A percentile compares a stretch with the other conserved stretches of the same genome.
phyloP scores from a whole-genome alignment of 30 jellyfish, hydroid and myxozoan species.

The Nemopilema nomurai region DNA sequence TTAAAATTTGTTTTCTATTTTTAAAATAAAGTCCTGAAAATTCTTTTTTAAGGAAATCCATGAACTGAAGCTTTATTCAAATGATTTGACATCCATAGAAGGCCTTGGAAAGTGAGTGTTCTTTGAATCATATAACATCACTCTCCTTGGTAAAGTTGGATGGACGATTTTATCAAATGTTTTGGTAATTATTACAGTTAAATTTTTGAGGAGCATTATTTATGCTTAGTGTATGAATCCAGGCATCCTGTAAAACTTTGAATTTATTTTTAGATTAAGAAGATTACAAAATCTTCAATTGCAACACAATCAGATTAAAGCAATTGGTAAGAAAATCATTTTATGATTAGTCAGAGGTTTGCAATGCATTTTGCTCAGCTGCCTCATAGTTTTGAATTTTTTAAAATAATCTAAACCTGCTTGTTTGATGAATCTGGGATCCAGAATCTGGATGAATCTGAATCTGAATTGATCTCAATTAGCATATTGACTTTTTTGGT shows the following conservation, averaged over 20 bases:
- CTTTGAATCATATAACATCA: background rate
- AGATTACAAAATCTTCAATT: slow-evolving; percentile 58
- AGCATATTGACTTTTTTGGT: background rate
- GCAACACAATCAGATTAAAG: slow-evolving; percentile 44
- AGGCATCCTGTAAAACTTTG: background rate
- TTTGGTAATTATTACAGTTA: too few relatives aligned
- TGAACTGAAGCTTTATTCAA: slow-evolving; percentile 69
- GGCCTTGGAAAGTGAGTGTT: slow-evolving; percentile 49
- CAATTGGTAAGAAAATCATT: slow-evolving; percentile 29
- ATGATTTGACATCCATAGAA: slow-evolving; percentile 34
- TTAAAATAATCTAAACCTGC: too few relatives aligned
- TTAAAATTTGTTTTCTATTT: too few relatives aligned
- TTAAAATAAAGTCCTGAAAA: background rate
- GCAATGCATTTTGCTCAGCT: too few relatives aligned
- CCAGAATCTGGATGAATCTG: too few relatives aligned
- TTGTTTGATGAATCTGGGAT: too few relatives aligned
- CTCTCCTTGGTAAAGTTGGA: background rate
- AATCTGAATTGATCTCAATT: background rate
- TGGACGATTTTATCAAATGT: too few relatives aligned
- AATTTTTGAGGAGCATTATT: too few relatives aligned
- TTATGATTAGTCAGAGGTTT: too few relatives aligned
- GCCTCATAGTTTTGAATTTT: too few relatives aligned
- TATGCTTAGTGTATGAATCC: background rate
- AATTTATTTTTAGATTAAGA: slow-evolving; percentile 16
- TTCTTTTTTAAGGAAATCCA: slow-evolving; percentile 52